Base-by-base conservation (phyloP, 2,113 vertebrate species). In the Tauraco erythrolophus region DNA sequence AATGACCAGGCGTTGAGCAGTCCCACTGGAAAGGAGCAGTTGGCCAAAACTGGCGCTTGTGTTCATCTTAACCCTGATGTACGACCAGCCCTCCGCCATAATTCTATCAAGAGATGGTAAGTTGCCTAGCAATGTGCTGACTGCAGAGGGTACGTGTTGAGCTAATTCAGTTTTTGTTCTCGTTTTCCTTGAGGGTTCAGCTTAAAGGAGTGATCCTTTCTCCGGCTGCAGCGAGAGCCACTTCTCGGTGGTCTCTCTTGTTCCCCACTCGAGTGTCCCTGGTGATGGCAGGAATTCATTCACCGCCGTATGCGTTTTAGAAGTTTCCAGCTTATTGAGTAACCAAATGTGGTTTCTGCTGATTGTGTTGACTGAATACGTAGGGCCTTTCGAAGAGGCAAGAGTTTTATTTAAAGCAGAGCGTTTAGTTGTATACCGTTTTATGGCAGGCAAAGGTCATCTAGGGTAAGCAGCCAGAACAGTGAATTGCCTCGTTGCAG, bases 21-120 rank as follows among this genome's bases (percentile, higher is more conserved):
- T 94, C 96, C 91, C 66, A 64, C 95, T 94, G 94, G 94, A 95
- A 97, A 93, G 95, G 94, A 96, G 91, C 92, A 95, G 94, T 97
- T 95, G 93, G 93, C 92, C 97, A 88, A 94, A 92, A 84, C 91
- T 65, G 94, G 95, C 95, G 84, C 95, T 96, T 87, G 89, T 94
- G 64, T 89, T 95, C 94, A 62, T 97, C 93, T 97, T 97, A 97
- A 97, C 94, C 94, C 91, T 96, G 96, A 95, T 96, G 94, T 92
- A 96, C 27, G 66, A 94, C 91, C 87, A 76, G 91, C 89, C 80
- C 93, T 94, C 88, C 78, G 88, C 92, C 96, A 81, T 95, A 91
- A 94, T 96, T 95, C 95, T 96, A 68, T 93, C 96, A 92, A 84
- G 80, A 91, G 97, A 80, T 82, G 89, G 87, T 81, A 97, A 97